phyloP scores from a whole-genome alignment of 2,113 vertebrate genomes.

The Anolis sagrei region DNA sequence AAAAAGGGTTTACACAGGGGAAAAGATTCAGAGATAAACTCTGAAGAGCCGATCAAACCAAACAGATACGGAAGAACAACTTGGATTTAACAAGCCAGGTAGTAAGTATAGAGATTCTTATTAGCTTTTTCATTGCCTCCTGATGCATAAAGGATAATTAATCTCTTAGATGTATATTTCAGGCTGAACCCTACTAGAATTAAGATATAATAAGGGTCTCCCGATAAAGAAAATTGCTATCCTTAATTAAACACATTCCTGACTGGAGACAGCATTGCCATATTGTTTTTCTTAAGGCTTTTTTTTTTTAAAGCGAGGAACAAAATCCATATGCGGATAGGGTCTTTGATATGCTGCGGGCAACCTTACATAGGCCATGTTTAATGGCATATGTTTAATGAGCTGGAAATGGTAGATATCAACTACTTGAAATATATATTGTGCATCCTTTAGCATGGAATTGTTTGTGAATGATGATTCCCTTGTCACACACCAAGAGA shows the following conservation, averaged over 20 bases:
- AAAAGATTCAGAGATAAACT: background rate
- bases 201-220: slow-evolving; percentile 34
- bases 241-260: slow-evolving; percentile 44
- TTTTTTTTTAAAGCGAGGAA: background rate
- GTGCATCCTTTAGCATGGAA: background rate
- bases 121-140: slow-evolving; percentile 31
- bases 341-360: background rate
- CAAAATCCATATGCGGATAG: background rate
- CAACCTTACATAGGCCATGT: background rate
- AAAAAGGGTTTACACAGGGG: background rate
- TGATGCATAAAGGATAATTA: slow-evolving; percentile 29
- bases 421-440: background rate
- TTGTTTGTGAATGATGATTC: background rate
- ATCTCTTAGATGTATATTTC: slow-evolving; percentile 43
- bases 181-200: slow-evolving; percentile 46
- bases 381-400: background rate
- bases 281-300: slow-evolving; percentile 17
- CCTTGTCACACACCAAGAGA: background rate
- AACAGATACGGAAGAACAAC: slow-evolving; percentile 3
- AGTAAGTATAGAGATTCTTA: slow-evolving; percentile 3
- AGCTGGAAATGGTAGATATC: background rate
- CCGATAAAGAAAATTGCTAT: slow-evolving; percentile 39
- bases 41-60: background rate
- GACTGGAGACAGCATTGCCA: slow-evolving; percentile 40
- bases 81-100: slow-evolving; percentile 23